Evolutionary conservation across 2,797 vertebrate species (phyloP).

Genomic region (Thamnophis elegans): DNA sequence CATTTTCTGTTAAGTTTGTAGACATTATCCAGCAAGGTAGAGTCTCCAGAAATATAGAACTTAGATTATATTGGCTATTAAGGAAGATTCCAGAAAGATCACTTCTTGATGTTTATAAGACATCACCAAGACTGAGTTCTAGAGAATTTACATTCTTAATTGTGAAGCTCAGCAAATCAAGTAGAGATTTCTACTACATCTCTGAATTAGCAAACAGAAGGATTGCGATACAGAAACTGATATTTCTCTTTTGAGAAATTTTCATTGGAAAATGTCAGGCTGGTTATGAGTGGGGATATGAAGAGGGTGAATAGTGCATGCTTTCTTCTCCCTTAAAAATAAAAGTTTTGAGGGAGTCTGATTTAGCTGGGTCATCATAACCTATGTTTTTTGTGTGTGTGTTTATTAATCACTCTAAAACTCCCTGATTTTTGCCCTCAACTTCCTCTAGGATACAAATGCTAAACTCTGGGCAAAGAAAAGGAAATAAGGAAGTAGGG

Average conservation of each 20-base stretch:
- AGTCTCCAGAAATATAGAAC: background rate
- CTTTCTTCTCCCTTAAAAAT: background rate
- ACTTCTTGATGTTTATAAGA: background rate
- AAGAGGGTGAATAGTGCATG: background rate
- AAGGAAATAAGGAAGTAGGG: slow-evolving; percentile 19
- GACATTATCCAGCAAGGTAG: background rate
- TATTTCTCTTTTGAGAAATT: background rate
- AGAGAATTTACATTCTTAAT: background rate
- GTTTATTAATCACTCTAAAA: slow-evolving; percentile 23
- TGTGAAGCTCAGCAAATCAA: background rate
- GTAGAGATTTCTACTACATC: background rate
- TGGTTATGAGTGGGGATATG: background rate
- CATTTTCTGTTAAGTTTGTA: background rate
- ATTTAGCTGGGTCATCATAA: background rate
- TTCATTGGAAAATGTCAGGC: background rate
- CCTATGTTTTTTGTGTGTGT: background rate
- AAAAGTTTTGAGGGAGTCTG: background rate
- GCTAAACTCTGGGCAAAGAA: slow-evolving; percentile 18
- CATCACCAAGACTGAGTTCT: background rate
- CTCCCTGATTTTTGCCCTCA: background rate
- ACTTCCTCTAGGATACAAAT: slow-evolving; percentile 27
- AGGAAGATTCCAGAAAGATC: background rate
- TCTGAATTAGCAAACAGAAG: background rate
- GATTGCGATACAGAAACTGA: background rate
- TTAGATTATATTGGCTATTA: background rate